Evolutionary conservation across 2,113 vertebrate species (phyloP), one percentile per base, ranked within the genome.

Genomic region (Zosterops hypoxanthus): DNA sequence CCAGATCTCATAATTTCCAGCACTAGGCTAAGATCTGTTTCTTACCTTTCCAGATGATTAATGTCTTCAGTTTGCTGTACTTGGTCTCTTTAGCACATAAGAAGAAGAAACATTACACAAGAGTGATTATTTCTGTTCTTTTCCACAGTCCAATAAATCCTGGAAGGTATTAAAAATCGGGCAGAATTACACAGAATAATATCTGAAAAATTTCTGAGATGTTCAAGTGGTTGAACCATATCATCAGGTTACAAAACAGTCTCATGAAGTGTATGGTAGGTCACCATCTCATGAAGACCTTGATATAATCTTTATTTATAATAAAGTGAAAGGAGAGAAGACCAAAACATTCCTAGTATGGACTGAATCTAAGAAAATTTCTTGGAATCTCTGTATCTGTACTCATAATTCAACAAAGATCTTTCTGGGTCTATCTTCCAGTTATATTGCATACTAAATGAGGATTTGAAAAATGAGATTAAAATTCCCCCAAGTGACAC

Each of bases 11-110:
- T 57, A 83, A 84, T 91, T 86, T 91, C 88, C 66, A 61, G 15
- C 49, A 8, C 41, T 84, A 34, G 36, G 17, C 33, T 72, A 89
- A 88, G 25, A 56, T 88, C 34, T 77, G 73, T 88, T 94, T 92
- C 64, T 39, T 88, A 5, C 68, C 76, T 86, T 96, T 92, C 83
- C 36, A 72, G 64, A 90, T 90, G 92, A 92, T 94, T 93, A 94
- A 95, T 91, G 90, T 66, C 56, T 68, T 89, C 82, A 26, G 56
- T 77, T 94, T 93, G 18, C 39, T 60, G 33, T 71, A 47, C 47
- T 86, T 77, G 4, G 3, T 66, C 75, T 83, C 29, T 90, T 73
- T 88, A 76, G 47, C 52, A 70, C 21, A 55, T 7, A 59, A 88
- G 83, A 86, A 86, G 39, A 36, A 86, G 42, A 72, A 76, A 12